A percentile compares a stretch with the other conserved stretches of the same genome.
phyloP scores from a whole-genome alignment of 2,113 vertebrate genomes.

The Lanius ludovicianus region DNA sequence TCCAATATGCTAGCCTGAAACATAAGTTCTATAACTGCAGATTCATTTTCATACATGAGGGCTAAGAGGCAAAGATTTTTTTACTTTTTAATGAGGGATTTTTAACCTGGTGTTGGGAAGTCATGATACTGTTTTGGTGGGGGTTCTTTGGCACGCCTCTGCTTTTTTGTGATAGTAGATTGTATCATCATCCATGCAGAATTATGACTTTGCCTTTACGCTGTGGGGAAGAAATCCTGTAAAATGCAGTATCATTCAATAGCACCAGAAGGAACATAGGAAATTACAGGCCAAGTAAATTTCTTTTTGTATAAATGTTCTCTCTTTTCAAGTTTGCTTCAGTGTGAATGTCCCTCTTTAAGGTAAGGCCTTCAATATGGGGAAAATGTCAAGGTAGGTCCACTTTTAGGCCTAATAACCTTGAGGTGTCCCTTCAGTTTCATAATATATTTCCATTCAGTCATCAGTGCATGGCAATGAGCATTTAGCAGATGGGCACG shows the following conservation, averaged over 20 bases:
- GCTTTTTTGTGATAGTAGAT: slow-evolving; percentile 1
- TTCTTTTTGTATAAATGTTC: slow-evolving; percentile 81
- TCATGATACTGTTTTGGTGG: slow-evolving; percentile 40
- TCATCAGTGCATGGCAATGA: slow-evolving; percentile 80
- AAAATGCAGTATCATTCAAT: slow-evolving; percentile 57
- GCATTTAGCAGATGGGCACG: slow-evolving; percentile 57
- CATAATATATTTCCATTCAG: slow-evolving; percentile 78
- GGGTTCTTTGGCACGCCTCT: slow-evolving; percentile 4
- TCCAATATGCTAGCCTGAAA: background rate
- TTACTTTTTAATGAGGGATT: background rate
- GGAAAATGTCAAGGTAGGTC: slow-evolving; percentile 81
- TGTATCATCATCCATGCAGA: background rate
- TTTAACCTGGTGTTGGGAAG: slow-evolving; percentile 43
- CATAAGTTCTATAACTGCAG: background rate
- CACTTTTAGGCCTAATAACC: slow-evolving; percentile 74
- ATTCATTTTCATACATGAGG: background rate
- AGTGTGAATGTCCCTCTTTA: slow-evolving; percentile 84
- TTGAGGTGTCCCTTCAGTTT: slow-evolving; percentile 72
- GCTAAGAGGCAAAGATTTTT: slow-evolving; percentile 7
- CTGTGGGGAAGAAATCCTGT: slow-evolving; percentile 49
- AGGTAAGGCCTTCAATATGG: slow-evolving; percentile 82
- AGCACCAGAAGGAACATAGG: slow-evolving; percentile 51
- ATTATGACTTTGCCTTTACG: slow-evolving; percentile 44
- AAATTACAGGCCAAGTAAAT: slow-evolving; percentile 78
- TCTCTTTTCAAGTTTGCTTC: slow-evolving; percentile 86